A percentile compares a stretch with the other conserved stretches of the same genome.
These are phyloP conservation scores for Oryzaephilus surinamensis DNA, from an alignment of 1,140 invertebrate genomes.

Conservation along the genomic window DNA sequence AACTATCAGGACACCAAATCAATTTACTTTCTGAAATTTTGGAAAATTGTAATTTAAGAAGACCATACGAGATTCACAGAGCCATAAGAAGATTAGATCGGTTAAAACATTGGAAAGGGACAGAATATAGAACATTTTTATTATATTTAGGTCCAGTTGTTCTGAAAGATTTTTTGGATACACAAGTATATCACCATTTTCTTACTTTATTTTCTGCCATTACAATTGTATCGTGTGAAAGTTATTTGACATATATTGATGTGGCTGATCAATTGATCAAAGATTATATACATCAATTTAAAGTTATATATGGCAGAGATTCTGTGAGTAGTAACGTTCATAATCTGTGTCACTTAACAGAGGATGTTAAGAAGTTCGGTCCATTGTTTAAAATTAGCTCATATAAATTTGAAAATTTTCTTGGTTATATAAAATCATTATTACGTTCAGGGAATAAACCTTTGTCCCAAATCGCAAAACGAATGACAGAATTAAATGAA, in stretches of 20 bases:
- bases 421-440: constrained; percentile 21
- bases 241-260: constrained; percentile 10
- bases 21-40: background rate
- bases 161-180: constrained; percentile 16
- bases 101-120: too few species aligned
- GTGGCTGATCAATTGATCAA: constrained; percentile 13
- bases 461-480: constrained; percentile 17
- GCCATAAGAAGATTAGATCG: constrained; percentile 10
- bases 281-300: constrained; percentile 9
- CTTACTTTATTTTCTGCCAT: constrained; percentile 17
- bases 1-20: constrained; percentile 2
- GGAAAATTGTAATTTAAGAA: constrained; percentile 7
- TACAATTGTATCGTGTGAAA: constrained; percentile 15
- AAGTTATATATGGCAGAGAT: constrained; percentile 15
- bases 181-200: constrained; percentile 17
- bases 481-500: constrained; percentile 10
- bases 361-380: constrained; percentile 22
- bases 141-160: constrained; percentile 20
- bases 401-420: constrained; percentile 23
- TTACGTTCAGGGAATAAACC: constrained; percentile 16
- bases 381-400: constrained; percentile 17
- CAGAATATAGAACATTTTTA: too few species aligned
- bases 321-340: constrained; percentile 10
- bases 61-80: constrained; percentile 19
- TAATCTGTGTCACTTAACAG: constrained; percentile 18